A percentile compares a stretch with the other conserved stretches of the same genome.
phyloP scores from a whole-genome alignment of 1,140 invertebrate species.

The Ganaspis sp. region DNA sequence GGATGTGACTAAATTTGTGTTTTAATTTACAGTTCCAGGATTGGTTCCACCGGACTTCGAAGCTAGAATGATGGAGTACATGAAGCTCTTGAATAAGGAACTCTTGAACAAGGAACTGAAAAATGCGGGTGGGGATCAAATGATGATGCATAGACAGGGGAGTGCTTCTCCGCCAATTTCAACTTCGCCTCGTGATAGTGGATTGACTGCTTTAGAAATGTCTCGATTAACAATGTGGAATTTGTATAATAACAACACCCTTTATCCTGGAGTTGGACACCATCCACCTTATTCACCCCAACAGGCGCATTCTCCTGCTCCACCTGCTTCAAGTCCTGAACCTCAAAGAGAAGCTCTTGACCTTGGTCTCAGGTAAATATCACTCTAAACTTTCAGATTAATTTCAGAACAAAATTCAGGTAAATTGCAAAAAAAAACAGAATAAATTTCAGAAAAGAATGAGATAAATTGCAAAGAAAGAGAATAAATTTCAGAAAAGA shows the following conservation, averaged over 20 bases:
- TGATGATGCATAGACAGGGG: slow-evolving; percentile 73
- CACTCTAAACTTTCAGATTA: too few species aligned
- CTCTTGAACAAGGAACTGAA: slow-evolving; percentile 59
- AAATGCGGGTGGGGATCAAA: slow-evolving; percentile 62
- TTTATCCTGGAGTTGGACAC: slow-evolving; percentile 62
- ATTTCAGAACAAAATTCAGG: too few species aligned
- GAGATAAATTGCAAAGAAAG: too few species aligned
- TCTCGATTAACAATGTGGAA: slow-evolving; percentile 88
- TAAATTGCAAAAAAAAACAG: too few species aligned
- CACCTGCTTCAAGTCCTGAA: slow-evolving; percentile 66
- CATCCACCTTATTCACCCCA: slow-evolving; percentile 61
- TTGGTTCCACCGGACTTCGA: slow-evolving; percentile 83
- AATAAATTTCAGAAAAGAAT: too few species aligned
- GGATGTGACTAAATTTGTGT: slow-evolving; percentile 14
- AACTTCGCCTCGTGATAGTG: slow-evolving; percentile 75
- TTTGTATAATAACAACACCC: slow-evolving; percentile 83
- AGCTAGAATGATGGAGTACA: slow-evolving; percentile 86
- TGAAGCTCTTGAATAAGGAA: slow-evolving; percentile 81
- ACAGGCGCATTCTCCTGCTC: slow-evolving; percentile 66
- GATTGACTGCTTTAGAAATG: slow-evolving; percentile 84
- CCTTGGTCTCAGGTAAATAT: slow-evolving; percentile 75
- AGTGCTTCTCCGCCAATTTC: slow-evolving; percentile 79
- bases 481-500: too few species aligned
- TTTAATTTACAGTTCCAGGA: slow-evolving; percentile 74
- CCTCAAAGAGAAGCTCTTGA: slow-evolving; percentile 81